Evolutionary conservation across 2,888 invertebrate genomes (phyloP), one percentile per base, ranked within the genome.

Genomic region (Scotopteryx bipunctaria): DNA sequence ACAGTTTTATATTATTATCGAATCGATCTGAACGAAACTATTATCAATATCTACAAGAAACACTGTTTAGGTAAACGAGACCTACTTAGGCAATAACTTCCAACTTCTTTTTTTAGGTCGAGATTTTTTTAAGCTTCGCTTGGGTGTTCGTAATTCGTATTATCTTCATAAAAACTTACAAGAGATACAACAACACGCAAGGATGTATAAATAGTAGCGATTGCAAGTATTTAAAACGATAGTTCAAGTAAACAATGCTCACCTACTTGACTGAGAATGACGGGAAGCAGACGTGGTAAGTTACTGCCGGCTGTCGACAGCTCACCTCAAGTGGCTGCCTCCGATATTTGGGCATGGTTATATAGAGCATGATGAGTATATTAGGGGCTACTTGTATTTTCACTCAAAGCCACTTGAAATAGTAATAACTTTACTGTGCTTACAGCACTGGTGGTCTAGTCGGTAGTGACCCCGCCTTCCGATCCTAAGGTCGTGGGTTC

Each of bases 271-370:
- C 5, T 14, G 47, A 35, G 25, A n/a, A 6, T 40, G 54, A 54
- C 11, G 40, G 25, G 48, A 49, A 35, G 40, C 54, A 54, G 54
- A 45, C 36, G 21, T 29, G 29, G 19, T 47, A 45, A 43, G 48
- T 48, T 47, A 53, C 47, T 48, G 35, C 40, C 25, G 35, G 25
- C 25, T 29, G 47, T 32, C 49, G 58, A 56, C 58, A 56, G 54
- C 23, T 53, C 23, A 25, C 40, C 44, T 54, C 45, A 29, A 37
- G 49, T 41, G 16, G 35, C 32, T 8, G 21, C 29, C 25, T 32
- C 33, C 9, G 17, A 54, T 41, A 40, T 48, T 41, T 36, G 25
- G 41, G 32, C 17, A 36, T 45, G 50, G 58, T 58, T 55, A 11
- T 27, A 27, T n/a, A 53, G 25, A 55, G 57, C 23, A 27, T 47